Evolutionary conservation across 2,888 invertebrate genomes (phyloP).

Genomic region (Thera britannica): DNA sequence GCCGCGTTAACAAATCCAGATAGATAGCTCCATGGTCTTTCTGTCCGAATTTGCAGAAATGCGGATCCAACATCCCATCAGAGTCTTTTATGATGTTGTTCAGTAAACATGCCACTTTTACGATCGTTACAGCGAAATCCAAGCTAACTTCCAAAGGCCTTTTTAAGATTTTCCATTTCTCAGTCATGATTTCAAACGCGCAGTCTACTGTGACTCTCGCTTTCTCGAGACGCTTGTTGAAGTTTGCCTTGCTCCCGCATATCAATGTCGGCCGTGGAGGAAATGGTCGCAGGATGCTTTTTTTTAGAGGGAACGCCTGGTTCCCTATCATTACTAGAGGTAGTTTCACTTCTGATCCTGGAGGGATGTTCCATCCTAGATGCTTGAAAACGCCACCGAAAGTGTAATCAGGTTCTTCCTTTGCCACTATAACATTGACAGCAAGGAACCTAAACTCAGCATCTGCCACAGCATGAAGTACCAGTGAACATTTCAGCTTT

Average conservation of each 20-base stretch:
- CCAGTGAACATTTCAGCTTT: slow-evolving; percentile 13
- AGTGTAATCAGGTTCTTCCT: slow-evolving; percentile 22
- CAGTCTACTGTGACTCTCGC: slow-evolving; percentile 40
- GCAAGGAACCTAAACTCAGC: slow-evolving; percentile 34
- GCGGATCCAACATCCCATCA: slow-evolving; percentile 35
- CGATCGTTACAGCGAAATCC: slow-evolving; percentile 29
- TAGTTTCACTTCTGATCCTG: slow-evolving; percentile 35
- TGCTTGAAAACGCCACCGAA: slow-evolving; percentile 26
- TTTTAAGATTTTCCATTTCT: slow-evolving; percentile 44
- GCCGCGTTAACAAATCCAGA: slow-evolving; percentile 31
- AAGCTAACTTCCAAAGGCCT: slow-evolving; percentile 32
- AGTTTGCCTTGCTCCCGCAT: slow-evolving; percentile 29
- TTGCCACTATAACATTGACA: slow-evolving; percentile 16
- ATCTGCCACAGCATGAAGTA: slow-evolving; percentile 32
- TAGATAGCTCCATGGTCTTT: slow-evolving; percentile 32
- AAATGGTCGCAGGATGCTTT: slow-evolving; percentile 40
- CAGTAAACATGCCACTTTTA: slow-evolving; percentile 39
- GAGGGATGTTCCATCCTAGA: slow-evolving; percentile 32
- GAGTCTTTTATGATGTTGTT: slow-evolving; percentile 40
- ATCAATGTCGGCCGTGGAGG: slow-evolving; percentile 24
- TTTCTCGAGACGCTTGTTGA: slow-evolving; percentile 37
- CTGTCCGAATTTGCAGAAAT: slow-evolving; percentile 34
- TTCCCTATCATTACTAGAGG: slow-evolving; percentile 42
- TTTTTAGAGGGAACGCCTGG: slow-evolving; percentile 42
- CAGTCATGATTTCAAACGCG: slow-evolving; percentile 45